These are phyloP conservation scores for Thryonomys swinderianus DNA, from an alignment of 2,113 vertebrate species.

Conservation along the genomic window DNA sequence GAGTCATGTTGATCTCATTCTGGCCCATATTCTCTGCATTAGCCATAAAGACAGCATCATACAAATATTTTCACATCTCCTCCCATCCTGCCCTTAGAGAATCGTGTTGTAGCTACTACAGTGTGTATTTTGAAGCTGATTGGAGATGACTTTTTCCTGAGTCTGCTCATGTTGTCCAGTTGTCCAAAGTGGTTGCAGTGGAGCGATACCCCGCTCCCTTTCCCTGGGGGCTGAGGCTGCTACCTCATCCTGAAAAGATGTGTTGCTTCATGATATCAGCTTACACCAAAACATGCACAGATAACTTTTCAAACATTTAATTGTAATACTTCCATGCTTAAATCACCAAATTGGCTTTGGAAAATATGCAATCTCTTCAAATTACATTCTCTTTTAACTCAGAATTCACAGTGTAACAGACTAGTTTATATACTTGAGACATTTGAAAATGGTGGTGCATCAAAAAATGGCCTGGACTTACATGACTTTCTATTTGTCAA, in stretches of 20 bases:
- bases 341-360: slow-evolving; percentile 79
- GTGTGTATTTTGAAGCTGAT: slow-evolving; percentile 68
- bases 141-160: slow-evolving; percentile 65
- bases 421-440: slow-evolving; percentile 52
- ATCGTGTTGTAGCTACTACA: slow-evolving; percentile 65
- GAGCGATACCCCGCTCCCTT: slow-evolving; percentile 80
- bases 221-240: slow-evolving; percentile 75
- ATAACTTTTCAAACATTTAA: slow-evolving; percentile 84
- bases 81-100: slow-evolving; percentile 66
- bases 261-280: slow-evolving; percentile 81
- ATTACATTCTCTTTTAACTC: slow-evolving; percentile 75
- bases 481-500: neutral
- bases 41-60: slow-evolving; percentile 72
- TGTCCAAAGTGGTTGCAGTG: slow-evolving; percentile 77
- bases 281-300: slow-evolving; percentile 73
- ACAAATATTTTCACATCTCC: slow-evolving; percentile 71
- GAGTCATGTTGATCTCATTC: slow-evolving; percentile 75
- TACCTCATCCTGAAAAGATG: slow-evolving; percentile 87
- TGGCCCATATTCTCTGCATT: slow-evolving; percentile 74
- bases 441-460: slow-evolving; percentile 50
- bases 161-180: slow-evolving; percentile 61
- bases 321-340: slow-evolving; percentile 81
- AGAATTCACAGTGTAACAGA: slow-evolving; percentile 53
- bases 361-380: slow-evolving; percentile 76
- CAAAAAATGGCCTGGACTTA: slow-evolving; percentile 18